A percentile compares a stretch with the other conserved stretches of the same genome.
Conservation (phyloP, 2,797 vertebrate genomes). For the Sebastes alutus region DNA sequence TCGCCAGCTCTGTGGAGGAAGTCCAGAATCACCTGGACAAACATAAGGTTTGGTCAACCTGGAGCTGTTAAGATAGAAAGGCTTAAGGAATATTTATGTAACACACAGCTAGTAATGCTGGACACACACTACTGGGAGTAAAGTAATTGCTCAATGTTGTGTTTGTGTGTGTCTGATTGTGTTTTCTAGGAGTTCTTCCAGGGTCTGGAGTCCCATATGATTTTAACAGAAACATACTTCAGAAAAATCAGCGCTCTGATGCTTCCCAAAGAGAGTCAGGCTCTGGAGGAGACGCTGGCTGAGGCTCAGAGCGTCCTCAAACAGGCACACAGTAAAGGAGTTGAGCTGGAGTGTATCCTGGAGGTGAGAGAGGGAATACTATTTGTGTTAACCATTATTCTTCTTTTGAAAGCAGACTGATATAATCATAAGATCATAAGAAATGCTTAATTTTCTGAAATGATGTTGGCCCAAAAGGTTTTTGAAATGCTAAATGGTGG, state of each 20-base stretch:
- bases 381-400: background rate
- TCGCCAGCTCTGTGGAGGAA: conserved; percentile 88
- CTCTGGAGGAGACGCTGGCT: conserved; percentile 84
- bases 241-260: conserved; percentile 88
- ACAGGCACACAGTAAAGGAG: conserved; percentile 91
- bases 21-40: conserved; percentile 87
- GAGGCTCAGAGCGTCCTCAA: conserved; percentile 89
- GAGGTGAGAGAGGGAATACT: conserved; percentile 80
- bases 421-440: background rate
- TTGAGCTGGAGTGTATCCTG: conserved; percentile 93
- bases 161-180: conserved; percentile 13
- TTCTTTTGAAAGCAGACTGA: background rate
- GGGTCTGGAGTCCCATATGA: conserved; percentile 93
- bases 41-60: conserved; percentile 86
- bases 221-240: conserved; percentile 93
- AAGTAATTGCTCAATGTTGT: background rate
- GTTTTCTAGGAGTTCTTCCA: conserved; percentile 94
- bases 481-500: background rate
- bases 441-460: background rate
- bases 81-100: background rate
- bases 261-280: conserved; percentile 82
- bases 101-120: background rate
- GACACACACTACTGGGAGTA: background rate
- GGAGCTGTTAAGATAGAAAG: background rate
- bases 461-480: too few species aligned